Evolutionary conservation across 2,113 vertebrate species (phyloP).

Genomic region (Chaetodon auriga): DNA sequence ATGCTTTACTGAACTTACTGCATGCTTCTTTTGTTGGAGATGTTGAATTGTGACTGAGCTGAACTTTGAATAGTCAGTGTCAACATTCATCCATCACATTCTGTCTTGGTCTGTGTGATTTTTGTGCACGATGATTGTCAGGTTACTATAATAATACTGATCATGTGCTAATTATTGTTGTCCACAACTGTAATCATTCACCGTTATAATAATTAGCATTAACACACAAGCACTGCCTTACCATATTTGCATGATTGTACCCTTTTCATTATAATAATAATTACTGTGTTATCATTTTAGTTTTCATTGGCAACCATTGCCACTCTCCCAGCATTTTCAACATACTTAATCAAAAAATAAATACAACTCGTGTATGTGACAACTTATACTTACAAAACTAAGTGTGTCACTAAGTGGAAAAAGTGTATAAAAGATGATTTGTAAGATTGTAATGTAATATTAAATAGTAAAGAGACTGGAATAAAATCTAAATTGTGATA

Average conservation of each 20-base stretch:
- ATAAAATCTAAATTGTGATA: neutral
- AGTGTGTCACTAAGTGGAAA: no score
- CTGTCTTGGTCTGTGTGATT: neutral
- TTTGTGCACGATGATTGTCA: neutral
- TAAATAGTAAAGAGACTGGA: neutral
- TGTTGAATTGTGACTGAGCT: neutral
- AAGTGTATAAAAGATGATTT: neutral
- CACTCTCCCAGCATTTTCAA: neutral
- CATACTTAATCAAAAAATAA: neutral
- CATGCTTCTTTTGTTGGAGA: neutral
- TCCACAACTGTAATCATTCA: constrained; percentile 25
- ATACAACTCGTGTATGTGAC: neutral
- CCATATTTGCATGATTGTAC: constrained; percentile 23
- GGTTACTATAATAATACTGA: constrained; percentile 10
- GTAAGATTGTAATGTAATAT: neutral
- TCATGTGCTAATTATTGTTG: constrained; percentile 18
- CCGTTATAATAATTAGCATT: constrained; percentile 16
- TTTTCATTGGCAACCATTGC: neutral
- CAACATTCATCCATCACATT: constrained; percentile 5
- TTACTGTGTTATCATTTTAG: constrained; percentile 1
- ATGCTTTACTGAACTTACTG: neutral
- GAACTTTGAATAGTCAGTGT: neutral
- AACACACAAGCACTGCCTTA: neutral
- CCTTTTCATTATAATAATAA: neutral
- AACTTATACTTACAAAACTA: neutral